Conservation (phyloP, 2,113 vertebrate species). For the Sorex araneus region DNA sequence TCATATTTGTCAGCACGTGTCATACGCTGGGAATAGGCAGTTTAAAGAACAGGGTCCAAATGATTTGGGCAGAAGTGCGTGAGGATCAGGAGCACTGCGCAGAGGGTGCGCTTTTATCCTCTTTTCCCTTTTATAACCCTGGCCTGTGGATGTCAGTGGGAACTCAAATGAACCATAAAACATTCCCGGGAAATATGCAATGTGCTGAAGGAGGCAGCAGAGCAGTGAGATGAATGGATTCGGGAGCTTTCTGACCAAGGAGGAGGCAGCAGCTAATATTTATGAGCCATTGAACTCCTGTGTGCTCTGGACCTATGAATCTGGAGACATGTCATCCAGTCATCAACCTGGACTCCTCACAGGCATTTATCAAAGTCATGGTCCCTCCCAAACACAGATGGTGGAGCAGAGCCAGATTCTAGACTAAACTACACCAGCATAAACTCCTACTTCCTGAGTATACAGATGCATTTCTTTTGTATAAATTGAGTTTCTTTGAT, state of each 20-base stretch:
- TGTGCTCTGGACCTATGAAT: slow-evolving; percentile 64
- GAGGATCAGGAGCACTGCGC: not conserved
- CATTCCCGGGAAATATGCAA: slow-evolving; percentile 26
- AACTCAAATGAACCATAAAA: slow-evolving; percentile 57
- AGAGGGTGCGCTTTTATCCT: not conserved
- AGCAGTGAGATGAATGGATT: slow-evolving; percentile 76
- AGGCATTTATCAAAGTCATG: slow-evolving; percentile 71
- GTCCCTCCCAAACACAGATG: slow-evolving; percentile 51
- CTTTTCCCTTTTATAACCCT: not conserved
- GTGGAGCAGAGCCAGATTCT: slow-evolving; percentile 55
- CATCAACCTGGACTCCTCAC: slow-evolving; percentile 2
- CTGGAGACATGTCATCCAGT: slow-evolving; percentile 68
- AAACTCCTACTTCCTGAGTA: not conserved
- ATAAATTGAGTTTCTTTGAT: slow-evolving; percentile 21
- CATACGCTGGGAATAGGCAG: not conserved
- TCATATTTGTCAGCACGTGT: not conserved
- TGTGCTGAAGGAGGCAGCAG: slow-evolving; percentile 59
- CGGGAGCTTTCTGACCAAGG: slow-evolving; percentile 67
- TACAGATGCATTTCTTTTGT: not conserved
- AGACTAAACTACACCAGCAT: not conserved
- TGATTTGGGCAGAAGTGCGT: not conserved
- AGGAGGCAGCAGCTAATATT: slow-evolving; percentile 80
- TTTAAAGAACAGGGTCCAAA: not conserved
- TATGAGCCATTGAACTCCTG: slow-evolving; percentile 77
- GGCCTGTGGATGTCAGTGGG: slow-evolving; percentile 26